phyloP scores from a whole-genome alignment of 1,140 invertebrate genomes.

The Himalopsyche phryganea region DNA sequence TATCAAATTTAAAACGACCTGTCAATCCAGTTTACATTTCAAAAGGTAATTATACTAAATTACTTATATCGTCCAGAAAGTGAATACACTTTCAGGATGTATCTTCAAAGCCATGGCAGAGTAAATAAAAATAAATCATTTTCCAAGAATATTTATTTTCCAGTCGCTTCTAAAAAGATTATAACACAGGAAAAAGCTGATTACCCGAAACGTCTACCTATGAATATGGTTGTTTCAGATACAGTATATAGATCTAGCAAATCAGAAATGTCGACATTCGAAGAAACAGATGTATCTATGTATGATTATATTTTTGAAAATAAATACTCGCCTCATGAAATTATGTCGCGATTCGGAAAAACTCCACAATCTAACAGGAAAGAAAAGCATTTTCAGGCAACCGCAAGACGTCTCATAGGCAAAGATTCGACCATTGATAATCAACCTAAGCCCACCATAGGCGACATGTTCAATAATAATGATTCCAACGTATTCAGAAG shows the following conservation, averaged over 20 bases:
- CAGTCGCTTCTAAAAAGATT: too few relatives aligned
- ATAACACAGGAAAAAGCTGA: neutral
- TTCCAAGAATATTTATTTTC: too few relatives aligned
- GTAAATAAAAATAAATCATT: too few relatives aligned
- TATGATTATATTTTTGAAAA: slow-evolving; percentile 5
- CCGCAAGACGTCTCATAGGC: neutral
- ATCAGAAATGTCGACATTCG: neutral
- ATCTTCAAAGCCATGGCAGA: too few relatives aligned
- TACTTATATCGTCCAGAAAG: too few relatives aligned
- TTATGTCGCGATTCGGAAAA: neutral
- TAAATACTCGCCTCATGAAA: neutral
- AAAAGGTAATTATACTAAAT: too few relatives aligned
- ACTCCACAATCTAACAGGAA: neutral
- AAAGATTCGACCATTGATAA: neutral
- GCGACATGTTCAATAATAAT: too few relatives aligned
- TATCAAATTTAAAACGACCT: too few relatives aligned
- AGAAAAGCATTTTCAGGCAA: neutral
- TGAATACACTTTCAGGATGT: too few relatives aligned
- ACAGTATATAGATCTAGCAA: neutral
- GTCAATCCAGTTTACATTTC: too few relatives aligned
- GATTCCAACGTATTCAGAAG: too few relatives aligned
- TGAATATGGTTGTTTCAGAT: slow-evolving; percentile 8
- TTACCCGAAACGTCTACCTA: neutral
- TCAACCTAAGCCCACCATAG: neutral
- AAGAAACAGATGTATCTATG: neutral